A percentile compares a stretch with the other conserved stretches of the same genome.
These are phyloP conservation scores for Bacillus rossius DNA, from an alignment of 1,140 invertebrate genomes.

Conservation along the genomic window DNA sequence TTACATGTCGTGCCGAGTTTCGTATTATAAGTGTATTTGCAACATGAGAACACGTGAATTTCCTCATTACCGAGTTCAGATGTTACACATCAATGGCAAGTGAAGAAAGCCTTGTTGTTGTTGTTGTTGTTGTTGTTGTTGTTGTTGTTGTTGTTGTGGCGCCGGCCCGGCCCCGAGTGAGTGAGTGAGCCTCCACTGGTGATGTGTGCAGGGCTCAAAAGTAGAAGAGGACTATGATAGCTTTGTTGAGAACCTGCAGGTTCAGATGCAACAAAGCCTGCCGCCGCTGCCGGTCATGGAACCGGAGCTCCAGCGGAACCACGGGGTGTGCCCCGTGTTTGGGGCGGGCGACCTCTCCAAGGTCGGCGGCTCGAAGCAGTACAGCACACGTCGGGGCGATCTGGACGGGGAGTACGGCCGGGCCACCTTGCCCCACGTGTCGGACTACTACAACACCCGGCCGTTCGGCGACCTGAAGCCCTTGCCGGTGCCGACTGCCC, in stretches of 20 bases:
- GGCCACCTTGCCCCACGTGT: constrained; percentile 58
- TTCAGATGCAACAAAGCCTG: constrained; percentile 67
- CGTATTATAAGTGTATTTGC: too few species aligned
- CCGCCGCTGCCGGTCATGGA: constrained; percentile 84
- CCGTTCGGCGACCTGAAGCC: constrained; percentile 75
- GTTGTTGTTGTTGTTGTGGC: too few species aligned
- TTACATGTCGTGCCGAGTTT: too few species aligned
- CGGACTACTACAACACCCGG: constrained; percentile 75
- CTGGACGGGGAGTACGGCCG: constrained; percentile 73
- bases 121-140: too few species aligned
- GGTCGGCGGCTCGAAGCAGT: constrained; percentile 56
- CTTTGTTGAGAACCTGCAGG: constrained; percentile 82
- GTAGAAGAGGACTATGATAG: constrained; percentile 88
- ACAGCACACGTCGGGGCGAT: constrained; percentile 64
- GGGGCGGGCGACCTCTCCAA: constrained; percentile 74
- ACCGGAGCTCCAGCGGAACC: constrained; percentile 77
- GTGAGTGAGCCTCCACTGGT: background rate
- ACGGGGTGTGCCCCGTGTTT: constrained; percentile 71
- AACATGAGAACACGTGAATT: too few species aligned
- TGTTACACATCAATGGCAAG: too few species aligned
- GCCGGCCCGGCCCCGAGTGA: too few species aligned
- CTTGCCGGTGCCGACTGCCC: constrained; percentile 58
- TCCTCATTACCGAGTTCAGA: too few species aligned
- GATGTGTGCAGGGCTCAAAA: constrained; percentile 54
- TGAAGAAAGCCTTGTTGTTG: too few species aligned